A percentile compares a stretch with the other conserved stretches of the same genome.
Evolutionary conservation across 2,888 invertebrate species (phyloP).

Genomic region (Drosophila nr. medialis): DNA sequence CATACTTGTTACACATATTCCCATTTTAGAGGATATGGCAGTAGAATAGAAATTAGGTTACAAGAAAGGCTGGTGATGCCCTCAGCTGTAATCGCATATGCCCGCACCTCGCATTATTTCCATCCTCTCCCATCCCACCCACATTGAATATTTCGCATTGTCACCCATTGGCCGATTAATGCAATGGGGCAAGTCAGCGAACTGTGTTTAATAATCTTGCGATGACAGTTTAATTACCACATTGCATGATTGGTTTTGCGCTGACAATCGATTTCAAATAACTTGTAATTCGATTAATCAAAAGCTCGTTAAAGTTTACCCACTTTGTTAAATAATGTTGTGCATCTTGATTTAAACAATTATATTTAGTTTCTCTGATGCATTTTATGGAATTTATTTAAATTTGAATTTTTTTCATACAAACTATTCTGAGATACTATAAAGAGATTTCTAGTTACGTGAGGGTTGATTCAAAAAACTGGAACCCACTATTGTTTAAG

Average conservation of each 20-base stretch:
- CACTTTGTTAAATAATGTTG: not conserved
- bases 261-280: conserved; percentile 22
- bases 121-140: not conserved
- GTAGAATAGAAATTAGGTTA: conserved; percentile 22
- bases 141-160: not conserved
- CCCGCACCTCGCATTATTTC: not conserved
- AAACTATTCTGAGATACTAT: not conserved
- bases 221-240: conserved; percentile 45
- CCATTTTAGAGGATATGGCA: not conserved
- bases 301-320: not conserved
- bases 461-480: not conserved
- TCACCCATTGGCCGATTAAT: conserved; percentile 29
- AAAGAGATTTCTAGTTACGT: not conserved
- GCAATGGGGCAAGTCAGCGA: conserved; percentile 41
- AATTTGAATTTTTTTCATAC: not conserved
- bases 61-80: not conserved
- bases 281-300: conserved; percentile 24
- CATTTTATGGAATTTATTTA: not conserved
- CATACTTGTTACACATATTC: not conserved
- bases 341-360: not conserved
- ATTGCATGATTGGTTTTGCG: conserved; percentile 5
- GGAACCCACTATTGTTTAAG: conserved; percentile 33
- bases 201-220: conserved; percentile 49
- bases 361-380: not conserved
- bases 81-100: not conserved